Evolutionary conservation across 2,797 vertebrate species (phyloP).

Genomic region (Centroberyx gerrardi): DNA sequence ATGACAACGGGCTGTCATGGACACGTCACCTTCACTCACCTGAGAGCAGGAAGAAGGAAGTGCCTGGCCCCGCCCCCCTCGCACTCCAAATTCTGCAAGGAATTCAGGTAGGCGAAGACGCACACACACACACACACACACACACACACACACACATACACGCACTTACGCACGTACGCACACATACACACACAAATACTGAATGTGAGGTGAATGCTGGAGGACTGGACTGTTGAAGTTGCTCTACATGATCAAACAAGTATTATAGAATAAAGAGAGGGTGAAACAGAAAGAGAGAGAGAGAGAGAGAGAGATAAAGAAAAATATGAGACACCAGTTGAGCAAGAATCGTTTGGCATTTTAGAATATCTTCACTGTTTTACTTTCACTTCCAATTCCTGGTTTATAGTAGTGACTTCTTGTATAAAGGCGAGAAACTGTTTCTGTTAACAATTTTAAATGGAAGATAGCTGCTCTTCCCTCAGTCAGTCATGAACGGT

Average conservation of each 20-base stretch:
- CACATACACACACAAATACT: slow-evolving; percentile 14
- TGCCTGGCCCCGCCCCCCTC: slow-evolving; percentile 58
- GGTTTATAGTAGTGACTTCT: slow-evolving; percentile 17
- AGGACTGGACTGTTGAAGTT: slow-evolving; percentile 47
- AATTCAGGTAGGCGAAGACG: slow-evolving; percentile 69
- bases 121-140: slow-evolving; percentile 13
- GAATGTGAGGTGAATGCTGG: slow-evolving; percentile 42
- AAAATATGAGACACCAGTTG: slow-evolving; percentile 24
- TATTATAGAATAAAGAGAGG: slow-evolving; percentile 4
- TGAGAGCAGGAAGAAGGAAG: slow-evolving; percentile 78
- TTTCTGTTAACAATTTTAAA: not conserved
- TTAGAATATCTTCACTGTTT: slow-evolving; percentile 22
- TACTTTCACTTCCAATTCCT: slow-evolving; percentile 53
- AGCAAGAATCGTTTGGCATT: slow-evolving; percentile 18
- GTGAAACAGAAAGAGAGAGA: slow-evolving; percentile 1
- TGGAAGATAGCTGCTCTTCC: slow-evolving; percentile 5
- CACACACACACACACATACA: slow-evolving; percentile 7
- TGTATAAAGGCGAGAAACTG: slow-evolving; percentile 22
- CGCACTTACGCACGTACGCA: not conserved
- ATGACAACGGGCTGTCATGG: slow-evolving; percentile 52
- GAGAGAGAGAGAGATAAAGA: slow-evolving; percentile 11
- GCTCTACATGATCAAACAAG: slow-evolving; percentile 68
- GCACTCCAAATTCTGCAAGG: slow-evolving; percentile 48
- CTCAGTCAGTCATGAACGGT: slow-evolving; percentile 4
- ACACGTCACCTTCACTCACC: slow-evolving; percentile 51